Evolutionary conservation across 1,140 invertebrate species (phyloP).

Genomic region (Formica selysi): DNA sequence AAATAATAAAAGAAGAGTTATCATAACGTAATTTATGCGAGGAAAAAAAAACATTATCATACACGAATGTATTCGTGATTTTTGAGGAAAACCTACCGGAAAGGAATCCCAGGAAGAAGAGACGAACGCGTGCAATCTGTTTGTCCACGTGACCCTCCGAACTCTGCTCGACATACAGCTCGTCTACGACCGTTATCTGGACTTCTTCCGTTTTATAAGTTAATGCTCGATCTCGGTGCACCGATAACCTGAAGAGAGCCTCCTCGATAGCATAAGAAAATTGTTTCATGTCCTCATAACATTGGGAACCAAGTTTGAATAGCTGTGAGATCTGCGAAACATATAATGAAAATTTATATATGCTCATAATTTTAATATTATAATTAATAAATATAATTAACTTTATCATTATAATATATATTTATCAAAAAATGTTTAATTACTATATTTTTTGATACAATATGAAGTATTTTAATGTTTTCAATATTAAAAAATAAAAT

Average conservation of each 20-base stretch:
- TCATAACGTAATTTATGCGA: not conserved
- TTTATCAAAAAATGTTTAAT: too few relatives aligned
- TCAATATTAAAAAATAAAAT: not conserved
- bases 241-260: slow-evolving; percentile 93
- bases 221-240: slow-evolving; percentile 95
- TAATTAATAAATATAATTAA: not conserved
- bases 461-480: not conserved
- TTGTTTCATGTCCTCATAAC: slow-evolving; percentile 95
- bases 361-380: too few relatives aligned
- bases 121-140: slow-evolving; percentile 97
- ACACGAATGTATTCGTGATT: not conserved
- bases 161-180: slow-evolving; percentile 97
- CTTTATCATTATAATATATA: not conserved
- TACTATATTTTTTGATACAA: not conserved
- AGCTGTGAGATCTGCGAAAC: slow-evolving; percentile 94
- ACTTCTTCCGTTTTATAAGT: slow-evolving; percentile 99
- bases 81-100: slow-evolving; percentile 86
- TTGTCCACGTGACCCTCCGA: slow-evolving; percentile 93
- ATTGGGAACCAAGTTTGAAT: slow-evolving; percentile 97
- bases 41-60: not conserved
- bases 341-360: not conserved
- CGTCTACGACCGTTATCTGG: slow-evolving; percentile 98
- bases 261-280: slow-evolving; percentile 97
- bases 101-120: slow-evolving; percentile 98
- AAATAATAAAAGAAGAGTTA: slow-evolving; percentile 32